Percentiles rank a stretch among this genome's conserved stretches.
phyloP scores from a whole-genome alignment of 2,113 vertebrate species.

The Coptodon rendalli region DNA sequence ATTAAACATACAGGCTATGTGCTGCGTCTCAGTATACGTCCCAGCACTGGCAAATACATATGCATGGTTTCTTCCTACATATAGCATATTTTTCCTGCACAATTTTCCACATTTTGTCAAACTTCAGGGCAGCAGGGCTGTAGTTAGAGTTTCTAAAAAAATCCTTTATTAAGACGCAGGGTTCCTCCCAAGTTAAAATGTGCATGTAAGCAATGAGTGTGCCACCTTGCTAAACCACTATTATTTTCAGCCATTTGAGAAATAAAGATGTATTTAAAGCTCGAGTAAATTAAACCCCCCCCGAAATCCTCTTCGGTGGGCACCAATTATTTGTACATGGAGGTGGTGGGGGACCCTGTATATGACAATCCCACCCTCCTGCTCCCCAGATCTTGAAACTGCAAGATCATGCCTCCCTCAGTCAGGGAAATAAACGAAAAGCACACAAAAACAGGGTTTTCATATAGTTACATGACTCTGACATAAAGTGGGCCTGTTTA shows the following conservation, averaged over 20 bases:
- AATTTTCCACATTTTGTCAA: background rate
- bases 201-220: background rate
- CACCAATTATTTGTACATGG: background rate
- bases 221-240: background rate
- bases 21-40: background rate
- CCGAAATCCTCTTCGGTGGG: background rate
- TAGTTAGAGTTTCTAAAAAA: background rate
- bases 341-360: background rate
- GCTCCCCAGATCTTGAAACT: background rate
- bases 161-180: background rate
- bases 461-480: constrained; percentile 23
- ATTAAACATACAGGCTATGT: background rate
- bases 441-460: background rate
- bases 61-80: background rate
- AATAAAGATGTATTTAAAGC: background rate
- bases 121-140: background rate
- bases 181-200: background rate
- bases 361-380: background rate
- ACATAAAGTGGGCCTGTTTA: constrained; percentile 42
- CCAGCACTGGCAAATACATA: background rate
- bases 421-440: background rate
- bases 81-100: background rate
- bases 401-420: background rate
- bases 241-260: background rate
- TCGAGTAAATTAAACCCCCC: background rate